Evolutionary conservation across 2,888 invertebrate genomes (phyloP).

Genomic region (Gari tellinella): DNA sequence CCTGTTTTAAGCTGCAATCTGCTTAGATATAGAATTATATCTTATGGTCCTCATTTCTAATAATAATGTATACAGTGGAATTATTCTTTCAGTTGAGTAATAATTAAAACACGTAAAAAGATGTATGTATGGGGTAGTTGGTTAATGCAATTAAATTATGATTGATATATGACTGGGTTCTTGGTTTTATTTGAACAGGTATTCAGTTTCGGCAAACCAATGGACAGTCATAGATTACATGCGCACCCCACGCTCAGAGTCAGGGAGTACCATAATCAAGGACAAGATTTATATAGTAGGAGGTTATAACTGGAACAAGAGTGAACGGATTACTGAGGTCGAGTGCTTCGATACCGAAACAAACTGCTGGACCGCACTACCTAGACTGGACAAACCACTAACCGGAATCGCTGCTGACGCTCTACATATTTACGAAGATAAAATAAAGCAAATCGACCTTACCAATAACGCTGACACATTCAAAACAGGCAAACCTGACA

Average conservation of each 20-base stretch:
- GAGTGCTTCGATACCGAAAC: conserved; percentile 65
- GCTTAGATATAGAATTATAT: no score
- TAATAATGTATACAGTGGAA: no score
- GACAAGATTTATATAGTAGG: conserved; percentile 69
- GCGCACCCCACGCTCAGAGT: conserved; percentile 71
- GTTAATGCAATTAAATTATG: no score
- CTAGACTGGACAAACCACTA: conserved; percentile 48
- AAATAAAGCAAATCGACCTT: background rate
- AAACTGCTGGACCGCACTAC: conserved; percentile 55
- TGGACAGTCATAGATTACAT: conserved; percentile 66
- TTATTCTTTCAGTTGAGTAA: no score
- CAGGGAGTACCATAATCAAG: conserved; percentile 59
- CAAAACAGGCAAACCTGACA: no score
- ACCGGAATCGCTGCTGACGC: conserved; percentile 62
- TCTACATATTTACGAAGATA: conserved; percentile 46
- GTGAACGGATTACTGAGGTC: conserved; percentile 60
- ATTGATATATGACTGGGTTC: no score
- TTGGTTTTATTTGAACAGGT: conserved; percentile 29
- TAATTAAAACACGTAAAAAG: no score
- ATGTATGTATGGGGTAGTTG: no score
- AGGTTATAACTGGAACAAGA: conserved; percentile 73
- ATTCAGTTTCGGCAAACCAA: conserved; percentile 57
- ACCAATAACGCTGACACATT: no score
- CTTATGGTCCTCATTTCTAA: no score
- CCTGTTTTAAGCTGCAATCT: no score